These are phyloP conservation scores for Aphaenogaster floridana DNA, from an alignment of 1,140 invertebrate species.

Conservation along the genomic window DNA sequence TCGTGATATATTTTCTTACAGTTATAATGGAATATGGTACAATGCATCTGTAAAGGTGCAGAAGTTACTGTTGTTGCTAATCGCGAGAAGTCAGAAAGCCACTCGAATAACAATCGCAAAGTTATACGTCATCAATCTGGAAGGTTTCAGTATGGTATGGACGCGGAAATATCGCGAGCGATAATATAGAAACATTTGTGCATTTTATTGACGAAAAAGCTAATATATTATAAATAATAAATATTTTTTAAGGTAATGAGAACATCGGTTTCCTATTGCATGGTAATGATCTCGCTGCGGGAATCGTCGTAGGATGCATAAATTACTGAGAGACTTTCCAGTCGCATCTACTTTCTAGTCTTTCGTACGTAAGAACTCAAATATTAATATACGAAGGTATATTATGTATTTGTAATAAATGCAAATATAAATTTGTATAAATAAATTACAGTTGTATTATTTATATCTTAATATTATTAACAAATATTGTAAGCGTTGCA, in stretches of 20 bases:
- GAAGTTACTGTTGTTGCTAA: constrained; percentile 30
- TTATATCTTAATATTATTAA: too few species aligned
- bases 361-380: not conserved
- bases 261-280: constrained; percentile 46
- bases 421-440: too few species aligned
- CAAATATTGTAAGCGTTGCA: too few species aligned
- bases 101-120: constrained; percentile 20
- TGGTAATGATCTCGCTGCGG: constrained; percentile 29
- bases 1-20: not conserved
- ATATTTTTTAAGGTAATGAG: constrained; percentile 47
- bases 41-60: constrained; percentile 1
- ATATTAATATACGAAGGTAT: not conserved
- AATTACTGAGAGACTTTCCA: not conserved
- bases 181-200: not conserved
- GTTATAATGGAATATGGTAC: constrained; percentile 52
- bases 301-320: not conserved
- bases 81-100: constrained; percentile 2
- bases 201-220: not conserved
- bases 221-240: not conserved
- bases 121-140: constrained; percentile 20
- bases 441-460: too few species aligned
- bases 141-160: constrained; percentile 38
- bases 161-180: not conserved
- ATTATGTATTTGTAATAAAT: too few species aligned
- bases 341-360: not conserved